Conservation (phyloP, 1,140 invertebrate species). For the Heliconius eleuchia region DNA sequence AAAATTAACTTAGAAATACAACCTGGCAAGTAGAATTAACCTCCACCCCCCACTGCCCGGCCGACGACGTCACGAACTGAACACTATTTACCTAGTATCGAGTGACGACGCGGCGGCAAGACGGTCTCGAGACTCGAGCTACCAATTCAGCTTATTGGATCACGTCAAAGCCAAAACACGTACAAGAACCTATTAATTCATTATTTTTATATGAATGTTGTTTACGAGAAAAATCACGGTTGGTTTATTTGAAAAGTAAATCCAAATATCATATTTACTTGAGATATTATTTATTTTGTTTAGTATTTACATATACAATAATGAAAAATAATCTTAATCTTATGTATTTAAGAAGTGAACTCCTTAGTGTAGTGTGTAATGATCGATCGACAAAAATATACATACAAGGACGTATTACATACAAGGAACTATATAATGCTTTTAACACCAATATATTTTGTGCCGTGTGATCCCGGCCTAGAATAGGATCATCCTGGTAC, state of each 20-base stretch:
- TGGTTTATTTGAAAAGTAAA: too few relatives aligned
- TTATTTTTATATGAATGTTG: neutral
- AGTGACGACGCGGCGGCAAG: constrained; percentile 35
- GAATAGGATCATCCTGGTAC: too few relatives aligned
- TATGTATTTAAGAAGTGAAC: neutral
- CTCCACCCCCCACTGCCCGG: neutral
- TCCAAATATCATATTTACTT: too few relatives aligned
- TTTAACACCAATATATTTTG: constrained; percentile 8
- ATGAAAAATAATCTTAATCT: too few relatives aligned
- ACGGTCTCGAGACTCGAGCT: constrained; percentile 52
- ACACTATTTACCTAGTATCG: constrained; percentile 25
- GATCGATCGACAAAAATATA: too few relatives aligned
- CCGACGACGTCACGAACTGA: constrained; percentile 10
- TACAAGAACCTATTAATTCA: constrained; percentile 24
- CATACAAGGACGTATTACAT: neutral
- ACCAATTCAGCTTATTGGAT: constrained; percentile 62
- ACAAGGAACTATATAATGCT: neutral
- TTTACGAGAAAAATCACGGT: neutral
- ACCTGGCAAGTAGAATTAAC: constrained; percentile 7
- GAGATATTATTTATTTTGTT: too few relatives aligned
- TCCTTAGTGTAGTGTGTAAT: too few relatives aligned
- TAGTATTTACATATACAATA: too few relatives aligned
- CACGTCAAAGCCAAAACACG: constrained; percentile 37
- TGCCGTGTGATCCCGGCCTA: too few relatives aligned
- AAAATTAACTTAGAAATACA: constrained; percentile 3